Evolutionary conservation across 1,140 invertebrate species (phyloP).

Genomic region (Drosophila saltans): DNA sequence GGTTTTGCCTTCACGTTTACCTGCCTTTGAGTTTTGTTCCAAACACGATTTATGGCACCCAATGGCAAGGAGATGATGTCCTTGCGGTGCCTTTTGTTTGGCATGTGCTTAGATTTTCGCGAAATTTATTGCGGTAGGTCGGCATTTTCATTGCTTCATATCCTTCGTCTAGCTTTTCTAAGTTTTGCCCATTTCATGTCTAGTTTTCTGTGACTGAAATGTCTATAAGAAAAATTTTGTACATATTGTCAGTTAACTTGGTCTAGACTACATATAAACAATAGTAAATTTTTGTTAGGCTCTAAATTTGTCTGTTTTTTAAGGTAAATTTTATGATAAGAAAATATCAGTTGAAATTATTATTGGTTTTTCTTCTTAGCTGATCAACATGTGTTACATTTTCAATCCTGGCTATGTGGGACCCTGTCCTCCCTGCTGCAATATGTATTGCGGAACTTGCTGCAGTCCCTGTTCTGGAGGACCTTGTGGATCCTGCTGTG

Average conservation of each 20-base stretch:
- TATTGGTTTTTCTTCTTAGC: neutral
- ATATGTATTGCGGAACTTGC: neutral
- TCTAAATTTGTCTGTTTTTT: slow-evolving; percentile 7
- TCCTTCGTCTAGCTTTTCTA: neutral
- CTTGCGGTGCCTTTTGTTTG: slow-evolving; percentile 58
- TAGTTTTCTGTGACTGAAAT: slow-evolving; percentile 26
- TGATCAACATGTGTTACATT: neutral
- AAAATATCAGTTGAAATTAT: too few relatives aligned
- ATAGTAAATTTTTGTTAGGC: slow-evolving; percentile 1
- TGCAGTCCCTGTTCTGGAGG: neutral
- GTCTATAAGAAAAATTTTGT: slow-evolving; percentile 22
- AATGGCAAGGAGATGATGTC: slow-evolving; percentile 33
- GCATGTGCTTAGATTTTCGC: slow-evolving; percentile 47
- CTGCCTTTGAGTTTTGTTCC: slow-evolving; percentile 68
- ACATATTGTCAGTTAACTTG: neutral
- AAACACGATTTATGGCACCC: slow-evolving; percentile 69
- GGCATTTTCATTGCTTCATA: slow-evolving; percentile 74
- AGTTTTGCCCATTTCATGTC: slow-evolving; percentile 4
- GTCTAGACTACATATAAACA: slow-evolving; percentile 8
- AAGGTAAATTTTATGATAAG: neutral
- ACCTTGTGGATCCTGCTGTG: slow-evolving; percentile 3
- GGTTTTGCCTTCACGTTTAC: slow-evolving; percentile 27
- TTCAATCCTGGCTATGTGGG: slow-evolving; percentile 28
- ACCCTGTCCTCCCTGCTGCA: slow-evolving; percentile 1
- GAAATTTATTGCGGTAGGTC: slow-evolving; percentile 82